Base-by-base conservation (phyloP, 2,888 invertebrate species). In the Troides aeacus region DNA sequence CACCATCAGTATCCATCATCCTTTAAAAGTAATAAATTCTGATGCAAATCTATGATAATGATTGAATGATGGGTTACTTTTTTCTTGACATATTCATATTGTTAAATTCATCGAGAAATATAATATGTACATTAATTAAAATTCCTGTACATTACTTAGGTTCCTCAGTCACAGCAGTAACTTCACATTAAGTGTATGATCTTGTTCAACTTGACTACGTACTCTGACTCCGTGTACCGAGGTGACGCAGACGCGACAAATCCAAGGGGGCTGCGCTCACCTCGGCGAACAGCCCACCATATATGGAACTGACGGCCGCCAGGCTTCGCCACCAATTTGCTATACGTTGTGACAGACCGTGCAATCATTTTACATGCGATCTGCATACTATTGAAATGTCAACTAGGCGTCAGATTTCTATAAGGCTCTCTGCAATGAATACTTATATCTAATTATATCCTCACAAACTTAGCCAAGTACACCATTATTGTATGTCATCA, bases 291-390 rank as follows among this genome's bases (percentile, higher is more conserved):
- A 36, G 64, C 58, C 65, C 58, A 68, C 92, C 92, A 81, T 92
- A 89, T 90, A 91, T 75, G 90, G 91, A 77, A 73, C 78, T 83
- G 85, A 80, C 85, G 89, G 88, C 79, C 87, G 77, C 81, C 87
- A 76, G 80, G 86, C 84, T 81, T 72, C 70, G 69, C 71, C 70
- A 73, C 80, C 70, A 70, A 70, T 66, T 82, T 79, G 78, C 83
- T 75, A 79, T 81, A 82, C 72, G 62, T 84, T 83, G 81, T 84
- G 80, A 83, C 83, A 82, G 76, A 76, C 62, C 39, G 57, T 65
- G 68, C 64, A 62, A 77, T 80, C 80, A 85, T 86, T 87, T 86
- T 83, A 86, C 86, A 81, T 79, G 74, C 83, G 80, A 81, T 82
- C 87, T 69, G 76, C 78, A 78, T 80, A 81, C 78, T 75, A 67